A percentile compares a stretch with the other conserved stretches of the same genome.
Evolutionary conservation across 1,140 invertebrate genomes (phyloP).

Genomic region (Drosophila subpulchrella): DNA sequence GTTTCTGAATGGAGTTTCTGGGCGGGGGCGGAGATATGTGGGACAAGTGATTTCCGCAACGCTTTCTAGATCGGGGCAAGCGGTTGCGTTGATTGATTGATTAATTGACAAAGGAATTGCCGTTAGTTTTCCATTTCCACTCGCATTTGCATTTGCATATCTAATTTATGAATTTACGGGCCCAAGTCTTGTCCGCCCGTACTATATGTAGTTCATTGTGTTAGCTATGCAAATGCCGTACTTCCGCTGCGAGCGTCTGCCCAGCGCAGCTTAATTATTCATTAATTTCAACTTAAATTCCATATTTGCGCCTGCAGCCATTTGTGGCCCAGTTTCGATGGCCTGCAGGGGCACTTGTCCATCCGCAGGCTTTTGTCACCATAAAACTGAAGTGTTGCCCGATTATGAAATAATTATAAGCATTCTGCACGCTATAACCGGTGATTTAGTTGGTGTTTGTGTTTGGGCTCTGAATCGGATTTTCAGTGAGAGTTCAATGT

Average conservation of each 20-base stretch:
- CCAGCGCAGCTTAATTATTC: slow-evolving; percentile 74
- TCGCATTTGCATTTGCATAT: slow-evolving; percentile 65
- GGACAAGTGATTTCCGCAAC: slow-evolving; percentile 71
- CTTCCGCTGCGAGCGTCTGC: slow-evolving; percentile 54
- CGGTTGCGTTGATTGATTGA: slow-evolving; percentile 75
- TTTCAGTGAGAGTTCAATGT: slow-evolving; percentile 47
- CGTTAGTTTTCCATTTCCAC: slow-evolving; percentile 76
- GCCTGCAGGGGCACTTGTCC: slow-evolving; percentile 51
- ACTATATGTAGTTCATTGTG: slow-evolving; percentile 71
- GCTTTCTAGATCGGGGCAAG: slow-evolving; percentile 41
- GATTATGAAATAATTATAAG: slow-evolving; percentile 80
- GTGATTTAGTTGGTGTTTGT: background rate
- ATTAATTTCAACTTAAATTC: slow-evolving; percentile 79
- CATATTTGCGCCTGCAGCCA: slow-evolving; percentile 48
- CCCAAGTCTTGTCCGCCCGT: slow-evolving; percentile 24
- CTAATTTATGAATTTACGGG: slow-evolving; percentile 58
- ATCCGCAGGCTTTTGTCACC: slow-evolving; percentile 69
- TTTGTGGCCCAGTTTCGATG: slow-evolving; percentile 55
- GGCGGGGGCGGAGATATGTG: slow-evolving; percentile 17
- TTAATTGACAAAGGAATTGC: slow-evolving; percentile 80
- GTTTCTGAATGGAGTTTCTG: slow-evolving; percentile 1
- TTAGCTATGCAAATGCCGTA: slow-evolving; percentile 78
- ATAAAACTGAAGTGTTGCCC: slow-evolving; percentile 70
- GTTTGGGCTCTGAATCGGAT: background rate
- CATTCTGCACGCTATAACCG: slow-evolving; percentile 22